Evolutionary conservation across 2,888 invertebrate genomes (phyloP).

Genomic region (Agelastica alni): DNA sequence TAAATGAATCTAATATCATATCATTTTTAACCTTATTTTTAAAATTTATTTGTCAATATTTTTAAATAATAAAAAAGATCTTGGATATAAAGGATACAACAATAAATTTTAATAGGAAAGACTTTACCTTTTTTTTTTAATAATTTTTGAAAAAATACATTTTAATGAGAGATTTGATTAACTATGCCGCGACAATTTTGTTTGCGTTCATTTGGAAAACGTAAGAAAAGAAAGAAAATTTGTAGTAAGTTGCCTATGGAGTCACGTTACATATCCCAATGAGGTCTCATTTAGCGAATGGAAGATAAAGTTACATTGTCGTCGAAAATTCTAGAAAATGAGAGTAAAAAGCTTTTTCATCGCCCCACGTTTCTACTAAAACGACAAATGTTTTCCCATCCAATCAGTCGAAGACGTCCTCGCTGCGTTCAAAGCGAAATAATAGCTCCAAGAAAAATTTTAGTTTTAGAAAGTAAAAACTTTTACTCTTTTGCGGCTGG

Average conservation of each 20-base stretch:
- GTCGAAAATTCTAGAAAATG: slow-evolving; percentile 22
- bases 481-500: no score
- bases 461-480: no score
- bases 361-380: slow-evolving; percentile 12
- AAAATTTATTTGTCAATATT: no score
- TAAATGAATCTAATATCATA: no score
- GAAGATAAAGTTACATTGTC: slow-evolving; percentile 18
- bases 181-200: neutral
- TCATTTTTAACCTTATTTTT: no score
- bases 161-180: no score
- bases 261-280: slow-evolving; percentile 15
- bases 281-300: slow-evolving; percentile 20
- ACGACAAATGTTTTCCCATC: slow-evolving; percentile 20
- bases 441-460: neutral
- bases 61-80: no score
- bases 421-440: neutral
- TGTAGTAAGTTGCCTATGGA: slow-evolving; percentile 3
- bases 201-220: neutral
- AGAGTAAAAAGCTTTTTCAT: slow-evolving; percentile 21
- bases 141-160: no score
- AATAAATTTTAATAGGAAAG: no score
- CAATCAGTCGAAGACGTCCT: slow-evolving; percentile 23
- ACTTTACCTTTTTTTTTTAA: no score
- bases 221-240: slow-evolving; percentile 2
- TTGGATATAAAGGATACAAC: no score